These are phyloP conservation scores for Ophion slaviceki DNA, from an alignment of 2,888 invertebrate species.

Conservation along the genomic window DNA sequence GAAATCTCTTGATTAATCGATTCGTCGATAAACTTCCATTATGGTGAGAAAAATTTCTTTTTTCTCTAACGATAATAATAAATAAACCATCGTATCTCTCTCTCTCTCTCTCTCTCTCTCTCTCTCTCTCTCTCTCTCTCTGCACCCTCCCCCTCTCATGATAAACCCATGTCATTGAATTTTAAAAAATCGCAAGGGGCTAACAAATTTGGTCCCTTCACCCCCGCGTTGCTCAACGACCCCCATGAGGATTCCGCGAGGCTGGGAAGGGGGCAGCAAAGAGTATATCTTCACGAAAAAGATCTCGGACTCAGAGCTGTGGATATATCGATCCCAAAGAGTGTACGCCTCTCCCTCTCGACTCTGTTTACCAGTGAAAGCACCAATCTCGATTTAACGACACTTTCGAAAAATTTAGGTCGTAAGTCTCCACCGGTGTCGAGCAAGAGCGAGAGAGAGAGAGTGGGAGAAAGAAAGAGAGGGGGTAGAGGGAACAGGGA, in stretches of 20 bases:
- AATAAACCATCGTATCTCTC: no score
- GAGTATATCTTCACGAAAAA: constrained; percentile 6
- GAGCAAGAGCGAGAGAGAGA: constrained; percentile 6
- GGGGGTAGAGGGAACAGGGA: neutral
- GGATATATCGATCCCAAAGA: constrained; percentile 27
- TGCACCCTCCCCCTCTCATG: neutral
- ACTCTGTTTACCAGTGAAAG: constrained; percentile 63
- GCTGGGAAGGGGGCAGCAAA: neutral
- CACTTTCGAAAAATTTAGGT: constrained; percentile 66
- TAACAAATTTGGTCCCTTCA: constrained; percentile 22
- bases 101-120: constrained; percentile 24
- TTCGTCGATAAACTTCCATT: no score
- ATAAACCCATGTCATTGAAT: constrained; percentile 6
- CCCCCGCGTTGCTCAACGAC: neutral
- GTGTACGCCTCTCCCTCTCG: constrained; percentile 18
- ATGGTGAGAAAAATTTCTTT: neutral
- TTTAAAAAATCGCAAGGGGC: neutral
- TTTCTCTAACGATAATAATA: constrained; percentile 10
- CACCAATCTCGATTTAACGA: constrained; percentile 69
- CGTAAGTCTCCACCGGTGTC: constrained; percentile 56
- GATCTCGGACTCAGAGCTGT: constrained; percentile 15
- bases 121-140: constrained; percentile 13
- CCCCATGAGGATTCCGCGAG: neutral
- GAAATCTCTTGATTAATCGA: no score
- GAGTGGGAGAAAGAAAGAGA: neutral